phyloP scores from a whole-genome alignment of 2,797 vertebrate genomes.

The Sebastes itinus region DNA sequence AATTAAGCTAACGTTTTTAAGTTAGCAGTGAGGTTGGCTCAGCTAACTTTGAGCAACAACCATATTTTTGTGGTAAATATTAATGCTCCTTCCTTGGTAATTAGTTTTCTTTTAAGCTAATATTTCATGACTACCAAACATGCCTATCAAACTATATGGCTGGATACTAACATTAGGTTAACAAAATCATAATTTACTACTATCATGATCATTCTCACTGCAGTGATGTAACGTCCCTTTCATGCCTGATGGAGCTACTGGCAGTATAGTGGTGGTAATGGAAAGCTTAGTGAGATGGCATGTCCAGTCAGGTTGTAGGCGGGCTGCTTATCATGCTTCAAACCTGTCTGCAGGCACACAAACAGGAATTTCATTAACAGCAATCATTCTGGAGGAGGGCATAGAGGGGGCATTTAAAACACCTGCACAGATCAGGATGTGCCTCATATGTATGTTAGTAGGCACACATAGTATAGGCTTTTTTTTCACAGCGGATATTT shows the following conservation, averaged over 20 bases:
- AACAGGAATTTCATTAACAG: slow-evolving; percentile 3
- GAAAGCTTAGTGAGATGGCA: not conserved
- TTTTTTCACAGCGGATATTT: not conserved
- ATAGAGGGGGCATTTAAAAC: not conserved
- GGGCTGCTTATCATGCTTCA: not conserved
- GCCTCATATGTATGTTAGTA: not conserved
- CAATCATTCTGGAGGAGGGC: not conserved
- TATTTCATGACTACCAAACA: not conserved
- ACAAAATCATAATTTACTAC: not conserved
- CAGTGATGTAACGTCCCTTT: not conserved
- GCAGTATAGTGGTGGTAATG: too few species aligned
- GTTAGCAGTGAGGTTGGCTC: not conserved
- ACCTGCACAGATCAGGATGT: not conserved
- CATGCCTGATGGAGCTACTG: not conserved
- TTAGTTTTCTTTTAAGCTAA: not conserved
- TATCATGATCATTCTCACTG: not conserved
- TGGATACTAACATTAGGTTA: not conserved
- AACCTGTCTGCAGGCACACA: not conserved
- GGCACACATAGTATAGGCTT: not conserved
- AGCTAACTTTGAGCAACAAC: not conserved
- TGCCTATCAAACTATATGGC: not conserved
- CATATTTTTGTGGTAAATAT: not conserved
- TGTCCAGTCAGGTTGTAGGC: not conserved
- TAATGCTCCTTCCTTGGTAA: not conserved
- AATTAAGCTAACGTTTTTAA: fast-evolving